These are phyloP conservation scores for Caracal caracal DNA, from an alignment of 2,113 vertebrate genomes.

Conservation along the genomic window DNA sequence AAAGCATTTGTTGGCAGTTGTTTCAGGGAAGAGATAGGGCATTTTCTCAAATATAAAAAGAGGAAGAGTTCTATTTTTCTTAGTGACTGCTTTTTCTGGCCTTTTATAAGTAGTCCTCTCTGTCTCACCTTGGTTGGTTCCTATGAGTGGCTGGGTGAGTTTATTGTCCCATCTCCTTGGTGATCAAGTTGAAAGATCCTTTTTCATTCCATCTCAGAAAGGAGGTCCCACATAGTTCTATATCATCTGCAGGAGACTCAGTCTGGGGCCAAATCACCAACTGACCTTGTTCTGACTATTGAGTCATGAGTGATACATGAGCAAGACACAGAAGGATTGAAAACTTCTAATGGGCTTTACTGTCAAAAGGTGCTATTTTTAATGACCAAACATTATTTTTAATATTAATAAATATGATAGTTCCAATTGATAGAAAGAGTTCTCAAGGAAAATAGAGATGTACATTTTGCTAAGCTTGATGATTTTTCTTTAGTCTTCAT, in stretches of 20 bases:
- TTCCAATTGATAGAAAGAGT: background rate
- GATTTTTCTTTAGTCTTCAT: background rate
- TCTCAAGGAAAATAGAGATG: slow-evolving; percentile 5
- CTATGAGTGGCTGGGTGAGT: background rate
- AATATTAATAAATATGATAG: background rate
- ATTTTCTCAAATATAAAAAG: slow-evolving; percentile 43
- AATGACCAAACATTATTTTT: slow-evolving; percentile 2
- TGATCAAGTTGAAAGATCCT: background rate
- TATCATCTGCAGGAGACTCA: background rate
- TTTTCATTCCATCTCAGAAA: slow-evolving; percentile 22
- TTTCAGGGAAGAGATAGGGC: background rate
- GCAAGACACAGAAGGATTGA: background rate
- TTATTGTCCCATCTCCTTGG: background rate
- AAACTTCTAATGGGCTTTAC: background rate
- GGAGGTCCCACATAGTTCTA: background rate
- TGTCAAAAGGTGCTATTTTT: slow-evolving; percentile 2
- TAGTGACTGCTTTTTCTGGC: background rate
- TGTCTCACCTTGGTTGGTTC: background rate
- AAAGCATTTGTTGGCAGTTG: slow-evolving; percentile 13
- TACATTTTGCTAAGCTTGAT: background rate
- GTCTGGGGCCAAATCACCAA: background rate
- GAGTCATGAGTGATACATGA: background rate
- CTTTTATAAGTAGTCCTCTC: background rate
- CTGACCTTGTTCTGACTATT: background rate
- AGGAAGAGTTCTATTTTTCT: slow-evolving; percentile 26